Evolutionary conservation across 2,113 vertebrate species (phyloP), one percentile per base, ranked within the genome.

Genomic region (Catagonus wagneri): DNA sequence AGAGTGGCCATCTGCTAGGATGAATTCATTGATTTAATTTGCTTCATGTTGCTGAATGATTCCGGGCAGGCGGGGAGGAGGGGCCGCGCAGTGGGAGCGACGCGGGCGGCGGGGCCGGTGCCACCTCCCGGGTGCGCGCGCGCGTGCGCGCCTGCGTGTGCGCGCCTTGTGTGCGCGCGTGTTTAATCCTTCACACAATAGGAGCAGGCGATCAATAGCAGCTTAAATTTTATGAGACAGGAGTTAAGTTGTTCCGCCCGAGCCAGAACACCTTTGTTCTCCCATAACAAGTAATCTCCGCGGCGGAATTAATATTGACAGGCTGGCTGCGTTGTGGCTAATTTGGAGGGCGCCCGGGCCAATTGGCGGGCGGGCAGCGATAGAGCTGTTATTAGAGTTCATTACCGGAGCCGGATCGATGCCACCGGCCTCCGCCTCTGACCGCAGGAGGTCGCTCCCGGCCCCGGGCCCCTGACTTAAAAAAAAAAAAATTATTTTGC

Each of bases 21-120:
- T 99, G 99, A 99, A 99, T 99, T 99, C 99, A 99, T 99, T 99
- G 99, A 99, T 99, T 99, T 99, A 99, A 99, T 99, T 99, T 99
- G 99, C 99, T 99, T 98, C 98, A 97, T 99, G 99, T 99, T 99
- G 98, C 98, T 98, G 98, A 99, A 99, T 98, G 99, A 98, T 99
- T 98, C 99, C 96, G 98, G 98, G 98, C 96, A 98, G 98, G 96
- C 97, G 76, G 98, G 98, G 98, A 97, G 97, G 96, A 71, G 79
- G 97, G 93, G 92, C 96, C 13, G 79, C 84, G 93, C 96, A 56
- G 96, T 75, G 0, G 69, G 96, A 74, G 95, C 4, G 98, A 97
- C 83, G 97, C 89, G 90, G 93, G 90, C 97, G 95, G 96, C 97
- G 79, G 95, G 97, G 52, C 12, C 34, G 3, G 63, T 5, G 27